These are phyloP conservation scores for Itoplectis maculator DNA, from an alignment of 2,888 invertebrate genomes.

Conservation along the genomic window DNA sequence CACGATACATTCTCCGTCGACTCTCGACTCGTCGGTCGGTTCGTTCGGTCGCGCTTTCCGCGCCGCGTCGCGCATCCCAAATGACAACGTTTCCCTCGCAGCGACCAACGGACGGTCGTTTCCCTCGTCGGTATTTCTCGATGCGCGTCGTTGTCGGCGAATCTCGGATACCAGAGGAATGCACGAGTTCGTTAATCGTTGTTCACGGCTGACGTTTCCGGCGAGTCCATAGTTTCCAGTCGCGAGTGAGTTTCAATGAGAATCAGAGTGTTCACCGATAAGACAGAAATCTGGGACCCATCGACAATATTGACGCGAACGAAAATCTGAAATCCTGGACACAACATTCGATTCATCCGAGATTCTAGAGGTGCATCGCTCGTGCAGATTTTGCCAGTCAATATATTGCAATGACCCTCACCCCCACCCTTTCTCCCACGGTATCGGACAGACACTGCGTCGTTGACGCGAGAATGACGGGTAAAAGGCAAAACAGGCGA, in stretches of 20 bases:
- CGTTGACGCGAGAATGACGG: constrained; percentile 33
- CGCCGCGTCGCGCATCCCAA: constrained; percentile 74
- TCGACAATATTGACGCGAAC: not conserved
- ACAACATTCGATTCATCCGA: not conserved
- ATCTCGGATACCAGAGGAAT: not conserved
- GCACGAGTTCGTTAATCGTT: not conserved
- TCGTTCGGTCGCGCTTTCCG: constrained; percentile 76
- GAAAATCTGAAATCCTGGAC: not conserved
- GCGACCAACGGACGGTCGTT: constrained; percentile 24
- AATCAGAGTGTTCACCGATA: too few relatives aligned
- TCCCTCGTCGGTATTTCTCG: constrained; percentile 17
- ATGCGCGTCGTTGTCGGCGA: not conserved
- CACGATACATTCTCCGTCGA: constrained; percentile 75
- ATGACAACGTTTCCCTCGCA: constrained; percentile 58
- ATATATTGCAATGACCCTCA: constrained; percentile 26
- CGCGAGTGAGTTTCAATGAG: too few relatives aligned
- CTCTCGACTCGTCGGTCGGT: constrained; percentile 69
- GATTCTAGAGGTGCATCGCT: not conserved
- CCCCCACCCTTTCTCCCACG: too few relatives aligned
- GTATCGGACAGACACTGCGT: constrained; percentile 27
- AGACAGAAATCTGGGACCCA: too few relatives aligned
- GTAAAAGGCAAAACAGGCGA: constrained; percentile 23
- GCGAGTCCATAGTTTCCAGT: too few relatives aligned
- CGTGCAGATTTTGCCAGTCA: not conserved
- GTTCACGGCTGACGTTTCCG: not conserved